Percentiles rank a stretch among this genome's conserved stretches.
These are phyloP conservation scores for Nasonia oneida DNA, from an alignment of 2,888 invertebrate species.

Conservation along the genomic window DNA sequence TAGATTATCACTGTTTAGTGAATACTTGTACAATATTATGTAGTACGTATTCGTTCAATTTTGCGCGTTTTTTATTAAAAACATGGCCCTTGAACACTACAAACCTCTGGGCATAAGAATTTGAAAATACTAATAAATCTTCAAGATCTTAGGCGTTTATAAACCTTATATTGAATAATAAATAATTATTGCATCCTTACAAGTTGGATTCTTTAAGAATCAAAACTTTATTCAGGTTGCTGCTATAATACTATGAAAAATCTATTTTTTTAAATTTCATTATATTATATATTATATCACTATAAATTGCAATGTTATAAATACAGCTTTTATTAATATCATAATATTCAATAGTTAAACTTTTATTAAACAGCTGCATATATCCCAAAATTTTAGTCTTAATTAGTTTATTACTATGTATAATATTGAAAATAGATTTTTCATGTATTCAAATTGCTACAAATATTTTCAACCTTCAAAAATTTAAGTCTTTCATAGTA, in stretches of 20 bases:
- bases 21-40: conserved; percentile 50
- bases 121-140: conserved; percentile 62
- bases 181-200: conserved; percentile 60
- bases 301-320: conserved; percentile 46
- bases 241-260: conserved; percentile 56
- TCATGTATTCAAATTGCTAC: conserved; percentile 53
- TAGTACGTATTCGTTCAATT: conserved; percentile 53
- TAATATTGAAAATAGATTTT: conserved; percentile 59
- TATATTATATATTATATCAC: conserved; percentile 8
- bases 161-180: conserved; percentile 54
- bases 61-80: conserved; percentile 55
- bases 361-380: conserved; percentile 52
- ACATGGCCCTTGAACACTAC: conserved; percentile 46
- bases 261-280: conserved; percentile 54
- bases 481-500: conserved; percentile 56
- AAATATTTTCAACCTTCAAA: conserved; percentile 52
- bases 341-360: conserved; percentile 40
- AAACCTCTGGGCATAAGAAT: conserved; percentile 49
- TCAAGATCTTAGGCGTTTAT: conserved; percentile 58
- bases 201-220: conserved; percentile 58
- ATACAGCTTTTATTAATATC: conserved; percentile 50
- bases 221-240: conserved; percentile 49
- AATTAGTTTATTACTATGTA: conserved; percentile 50
- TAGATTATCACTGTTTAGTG: conserved; percentile 63
- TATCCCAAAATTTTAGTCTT: conserved; percentile 53